A percentile compares a stretch with the other conserved stretches of the same genome.
phyloP scores from a whole-genome alignment of 2,113 vertebrate species.

The Podilymbus podiceps region DNA sequence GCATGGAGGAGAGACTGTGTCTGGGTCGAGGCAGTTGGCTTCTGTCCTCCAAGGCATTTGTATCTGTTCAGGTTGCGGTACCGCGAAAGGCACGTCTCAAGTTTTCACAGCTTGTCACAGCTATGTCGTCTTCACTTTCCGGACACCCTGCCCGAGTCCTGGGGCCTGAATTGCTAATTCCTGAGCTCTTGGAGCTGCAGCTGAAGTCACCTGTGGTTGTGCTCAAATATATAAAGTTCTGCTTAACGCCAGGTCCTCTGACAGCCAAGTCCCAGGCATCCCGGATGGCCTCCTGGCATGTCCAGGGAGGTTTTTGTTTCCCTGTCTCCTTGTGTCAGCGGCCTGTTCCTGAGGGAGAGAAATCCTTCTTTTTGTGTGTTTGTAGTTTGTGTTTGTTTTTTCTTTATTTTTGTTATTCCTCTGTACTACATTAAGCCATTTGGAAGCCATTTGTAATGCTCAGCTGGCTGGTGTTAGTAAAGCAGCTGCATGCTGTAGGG shows the following conservation, averaged over 20 bases:
- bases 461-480: background rate
- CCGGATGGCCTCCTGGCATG: background rate
- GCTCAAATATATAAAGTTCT: background rate
- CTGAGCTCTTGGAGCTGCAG: background rate
- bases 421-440: background rate
- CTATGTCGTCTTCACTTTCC: background rate
- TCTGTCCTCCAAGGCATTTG: background rate
- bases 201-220: background rate
- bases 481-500: background rate
- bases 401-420: background rate
- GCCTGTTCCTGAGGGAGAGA: background rate
- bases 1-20: rapidly evolving
- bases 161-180: background rate
- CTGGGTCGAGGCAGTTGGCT: background rate
- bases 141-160: background rate
- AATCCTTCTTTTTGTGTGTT: rapidly evolving
- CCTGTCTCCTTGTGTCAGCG: background rate
- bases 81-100: background rate
- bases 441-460: background rate
- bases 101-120: background rate
- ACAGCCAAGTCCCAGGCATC: background rate
- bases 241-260: background rate
- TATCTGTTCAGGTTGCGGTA: background rate
- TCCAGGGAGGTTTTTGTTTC: background rate
- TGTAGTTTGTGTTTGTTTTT: too few species aligned